phyloP scores from a whole-genome alignment of 1,140 invertebrate species.

The Drosophila pseudoananassae region DNA sequence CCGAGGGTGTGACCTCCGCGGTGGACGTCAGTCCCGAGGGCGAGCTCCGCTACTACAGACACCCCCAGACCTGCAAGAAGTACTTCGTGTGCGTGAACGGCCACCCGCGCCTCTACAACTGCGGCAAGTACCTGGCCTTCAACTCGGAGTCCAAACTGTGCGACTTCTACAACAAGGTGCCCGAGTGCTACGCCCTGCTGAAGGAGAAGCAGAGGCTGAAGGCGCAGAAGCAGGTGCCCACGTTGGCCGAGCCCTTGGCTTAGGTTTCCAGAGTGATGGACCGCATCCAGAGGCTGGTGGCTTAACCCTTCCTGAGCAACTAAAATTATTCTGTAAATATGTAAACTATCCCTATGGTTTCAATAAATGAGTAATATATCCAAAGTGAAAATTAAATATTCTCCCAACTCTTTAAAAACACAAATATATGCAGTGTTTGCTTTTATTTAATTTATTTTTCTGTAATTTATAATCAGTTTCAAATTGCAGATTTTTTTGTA shows the following conservation, averaged over 20 bases:
- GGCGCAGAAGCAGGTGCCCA: slow-evolving; percentile 51
- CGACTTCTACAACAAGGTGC: slow-evolving; percentile 80
- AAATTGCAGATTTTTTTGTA: slow-evolving; percentile 30
- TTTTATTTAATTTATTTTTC: slow-evolving; percentile 41
- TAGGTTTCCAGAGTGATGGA: neutral
- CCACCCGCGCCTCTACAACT: slow-evolving; percentile 86
- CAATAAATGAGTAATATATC: slow-evolving; percentile 35
- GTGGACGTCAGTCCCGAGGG: slow-evolving; percentile 85
- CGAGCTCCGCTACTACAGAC: slow-evolving; percentile 86
- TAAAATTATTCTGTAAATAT: slow-evolving; percentile 42
- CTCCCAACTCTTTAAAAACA: neutral
- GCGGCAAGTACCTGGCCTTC: slow-evolving; percentile 79
- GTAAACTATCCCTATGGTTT: slow-evolving; percentile 21
- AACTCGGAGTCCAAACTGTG: slow-evolving; percentile 75
- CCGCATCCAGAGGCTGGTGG: slow-evolving; percentile 37
- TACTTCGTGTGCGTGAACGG: slow-evolving; percentile 93
- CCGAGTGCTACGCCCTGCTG: slow-evolving; percentile 77
- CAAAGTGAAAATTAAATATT: neutral
- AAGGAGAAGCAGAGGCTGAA: slow-evolving; percentile 71
- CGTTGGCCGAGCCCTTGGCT: slow-evolving; percentile 24
- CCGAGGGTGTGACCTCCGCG: slow-evolving; percentile 73
- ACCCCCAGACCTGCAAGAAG: slow-evolving; percentile 89
- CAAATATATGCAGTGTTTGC: neutral
- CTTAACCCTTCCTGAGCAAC: slow-evolving; percentile 27
- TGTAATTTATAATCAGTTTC: slow-evolving; percentile 61